Conservation (phyloP, 1,140 invertebrate species). For the Sinonovacula constricta region DNA sequence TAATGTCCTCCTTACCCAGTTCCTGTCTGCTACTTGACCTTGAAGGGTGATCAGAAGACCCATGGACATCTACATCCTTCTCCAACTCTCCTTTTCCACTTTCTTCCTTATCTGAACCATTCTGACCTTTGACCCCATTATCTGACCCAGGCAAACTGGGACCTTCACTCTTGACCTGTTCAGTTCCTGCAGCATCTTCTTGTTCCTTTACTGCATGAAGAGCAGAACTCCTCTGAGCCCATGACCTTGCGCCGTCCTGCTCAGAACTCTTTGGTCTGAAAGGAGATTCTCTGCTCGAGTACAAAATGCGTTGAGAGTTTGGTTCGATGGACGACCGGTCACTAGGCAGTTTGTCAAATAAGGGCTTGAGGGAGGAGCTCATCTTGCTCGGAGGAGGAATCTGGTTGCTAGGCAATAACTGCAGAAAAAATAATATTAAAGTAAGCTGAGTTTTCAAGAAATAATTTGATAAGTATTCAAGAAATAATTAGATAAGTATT, state of each 20-base stretch:
- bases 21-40: too few species aligned
- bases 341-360: slow-evolving; percentile 56
- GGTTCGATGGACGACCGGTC: slow-evolving; percentile 23
- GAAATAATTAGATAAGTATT: too few species aligned
- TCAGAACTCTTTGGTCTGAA: slow-evolving; percentile 10
- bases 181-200: neutral
- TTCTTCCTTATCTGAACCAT: too few species aligned
- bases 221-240: slow-evolving; percentile 37
- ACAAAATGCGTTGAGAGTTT: slow-evolving; percentile 45
- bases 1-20: too few species aligned
- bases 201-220: slow-evolving; percentile 24
- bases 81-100: too few species aligned
- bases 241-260: neutral
- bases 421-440: too few species aligned
- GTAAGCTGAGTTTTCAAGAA: too few species aligned
- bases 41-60: too few species aligned
- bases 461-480: too few species aligned
- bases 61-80: too few species aligned
- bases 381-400: slow-evolving; percentile 70
- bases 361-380: slow-evolving; percentile 58
- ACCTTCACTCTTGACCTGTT: neutral
- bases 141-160: neutral
- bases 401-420: slow-evolving; percentile 74
- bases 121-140: slow-evolving; percentile 22
- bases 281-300: slow-evolving; percentile 24